Evolutionary conservation across 2,888 invertebrate genomes (phyloP), one percentile per base, ranked within the genome.

Genomic region (Chrysolina americana): DNA sequence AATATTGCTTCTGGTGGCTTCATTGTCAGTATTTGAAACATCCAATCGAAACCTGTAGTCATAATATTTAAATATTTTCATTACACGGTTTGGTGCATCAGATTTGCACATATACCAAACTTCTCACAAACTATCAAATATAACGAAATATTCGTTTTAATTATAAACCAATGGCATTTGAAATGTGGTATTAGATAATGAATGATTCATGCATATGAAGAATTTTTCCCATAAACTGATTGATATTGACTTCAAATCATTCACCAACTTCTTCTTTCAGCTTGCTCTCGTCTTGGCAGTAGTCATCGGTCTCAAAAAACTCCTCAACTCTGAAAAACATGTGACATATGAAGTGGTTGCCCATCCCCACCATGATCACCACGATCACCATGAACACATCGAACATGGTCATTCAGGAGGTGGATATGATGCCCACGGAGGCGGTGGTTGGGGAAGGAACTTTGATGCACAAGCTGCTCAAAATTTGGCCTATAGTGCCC

Each of bases 221-320:
- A 28, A 5, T 28, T 28, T 28, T 5, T 28, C 28, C 28, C 5
- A 5, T 5, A 28, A 28, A 28, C 2, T 28, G 28, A 28, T 28
- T 28, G 28, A 28, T n/a, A n/a, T n/a, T n/a, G 28, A 5, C 5
- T 2, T 28, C 28, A 36, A 6, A 19, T 44, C 10, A 21, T 11
- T 11, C 0, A 1, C 11, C 15, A 19, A 47, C 68, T 74, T 76
- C 36, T 47, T 64, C 63, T 79, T 85, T 68, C 78, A 89, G 91
- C 93, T 96, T 69, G 96, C 96, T 2, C 90, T 96, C 11, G 90
- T 96, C 4, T 88, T 96, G 71, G 94, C 96, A 15, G 93, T 93
- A 62, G 93, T 96, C 81, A 94, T 96, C 79, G 95, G 95, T 44
- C 86, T 96, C 84, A 96, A 95, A 90, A 96, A 96, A 84, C 89